These are phyloP conservation scores for Stichodactyla helianthus DNA, from an alignment of 64 coral and sea anemone genomes.

Conservation along the genomic window DNA sequence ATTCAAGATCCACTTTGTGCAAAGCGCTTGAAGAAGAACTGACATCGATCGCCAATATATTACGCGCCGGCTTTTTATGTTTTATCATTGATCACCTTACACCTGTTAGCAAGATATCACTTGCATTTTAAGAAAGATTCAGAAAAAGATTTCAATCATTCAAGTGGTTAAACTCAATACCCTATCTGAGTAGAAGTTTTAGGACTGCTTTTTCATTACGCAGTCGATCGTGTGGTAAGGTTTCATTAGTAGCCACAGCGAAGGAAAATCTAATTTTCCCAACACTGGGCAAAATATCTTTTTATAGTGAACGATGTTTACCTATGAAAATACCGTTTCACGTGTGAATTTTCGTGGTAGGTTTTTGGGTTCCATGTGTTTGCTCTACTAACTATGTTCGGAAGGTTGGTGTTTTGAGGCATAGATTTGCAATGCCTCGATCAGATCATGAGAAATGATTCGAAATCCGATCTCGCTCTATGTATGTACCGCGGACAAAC, in stretches of 20 bases:
- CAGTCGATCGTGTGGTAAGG: too few species aligned
- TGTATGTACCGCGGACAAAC: background rate
- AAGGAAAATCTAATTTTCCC: background rate
- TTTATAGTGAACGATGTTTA: background rate
- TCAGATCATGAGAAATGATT: background rate
- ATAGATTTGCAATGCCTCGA: background rate
- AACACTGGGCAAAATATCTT: background rate
- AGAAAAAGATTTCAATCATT: background rate
- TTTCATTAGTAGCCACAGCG: too few species aligned
- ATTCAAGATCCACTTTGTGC: background rate
- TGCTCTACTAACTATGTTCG: background rate
- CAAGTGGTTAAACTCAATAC: background rate
- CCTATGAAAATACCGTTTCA: background rate
- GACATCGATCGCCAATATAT: background rate
- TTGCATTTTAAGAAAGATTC: background rate
- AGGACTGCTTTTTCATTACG: too few species aligned
- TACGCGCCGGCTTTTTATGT: background rate
- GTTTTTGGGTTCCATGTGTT: background rate
- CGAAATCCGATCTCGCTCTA: background rate
- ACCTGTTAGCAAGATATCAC: conserved; percentile 1
- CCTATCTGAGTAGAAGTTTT: background rate
- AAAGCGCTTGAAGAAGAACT: background rate
- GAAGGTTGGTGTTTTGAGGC: background rate
- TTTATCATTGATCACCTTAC: background rate
- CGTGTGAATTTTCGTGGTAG: background rate